Conservation (phyloP, 2,888 invertebrate genomes). For the Macrosiphum euphorbiae region DNA sequence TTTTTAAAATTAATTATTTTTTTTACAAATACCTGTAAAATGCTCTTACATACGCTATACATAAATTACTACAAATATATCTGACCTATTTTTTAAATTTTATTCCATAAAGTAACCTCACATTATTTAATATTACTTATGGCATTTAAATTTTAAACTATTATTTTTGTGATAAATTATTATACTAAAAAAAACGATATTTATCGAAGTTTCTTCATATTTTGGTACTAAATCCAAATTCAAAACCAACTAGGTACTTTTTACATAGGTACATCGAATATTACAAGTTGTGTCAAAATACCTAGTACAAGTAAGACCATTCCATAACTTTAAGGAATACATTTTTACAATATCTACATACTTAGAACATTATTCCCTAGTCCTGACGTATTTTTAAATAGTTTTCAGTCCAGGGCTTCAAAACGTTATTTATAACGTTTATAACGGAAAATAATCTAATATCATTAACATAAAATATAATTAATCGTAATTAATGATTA, state of each 20-base stretch:
- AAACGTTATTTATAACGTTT: too few relatives aligned
- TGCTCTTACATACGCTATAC: background rate
- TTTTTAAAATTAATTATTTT: background rate
- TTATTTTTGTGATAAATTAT: background rate
- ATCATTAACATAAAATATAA: too few relatives aligned
- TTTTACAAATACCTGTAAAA: background rate
- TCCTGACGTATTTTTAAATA: background rate
- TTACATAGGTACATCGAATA: background rate
- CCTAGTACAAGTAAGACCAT: background rate
- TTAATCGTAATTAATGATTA: too few relatives aligned
- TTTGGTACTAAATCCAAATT: background rate
- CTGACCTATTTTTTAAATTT: background rate
- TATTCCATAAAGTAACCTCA: background rate
- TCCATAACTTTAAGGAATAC: background rate
- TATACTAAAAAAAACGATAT: background rate
- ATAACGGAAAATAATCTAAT: too few relatives aligned
- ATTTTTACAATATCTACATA: background rate
- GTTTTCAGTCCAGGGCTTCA: background rate
- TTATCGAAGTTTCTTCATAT: background rate
- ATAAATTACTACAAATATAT: background rate
- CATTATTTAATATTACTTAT: background rate
- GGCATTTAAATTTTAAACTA: background rate
- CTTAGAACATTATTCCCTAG: background rate
- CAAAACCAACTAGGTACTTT: background rate
- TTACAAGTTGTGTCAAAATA: background rate